Percentiles rank a stretch among this genome's conserved stretches.
These are phyloP conservation scores for Hydrochoerus hydrochaeris DNA, from an alignment of 2,113 vertebrate species.

Conservation along the genomic window DNA sequence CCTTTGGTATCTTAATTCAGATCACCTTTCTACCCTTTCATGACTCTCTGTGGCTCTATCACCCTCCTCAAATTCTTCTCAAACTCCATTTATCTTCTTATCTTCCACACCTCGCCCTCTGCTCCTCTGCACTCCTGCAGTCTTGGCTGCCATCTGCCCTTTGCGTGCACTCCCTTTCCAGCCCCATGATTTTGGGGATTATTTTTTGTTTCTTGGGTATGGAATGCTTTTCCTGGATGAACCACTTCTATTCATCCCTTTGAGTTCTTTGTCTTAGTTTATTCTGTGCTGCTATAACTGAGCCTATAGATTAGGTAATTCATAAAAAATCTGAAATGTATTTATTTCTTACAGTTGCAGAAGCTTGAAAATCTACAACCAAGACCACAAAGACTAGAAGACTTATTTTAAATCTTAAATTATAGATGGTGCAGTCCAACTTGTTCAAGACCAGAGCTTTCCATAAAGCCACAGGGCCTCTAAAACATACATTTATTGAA, in stretches of 20 bases:
- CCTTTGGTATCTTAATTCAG: not conserved
- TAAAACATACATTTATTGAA: not conserved
- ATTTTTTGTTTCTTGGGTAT: not conserved
- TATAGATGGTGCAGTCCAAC: no score
- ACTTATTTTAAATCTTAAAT: not conserved
- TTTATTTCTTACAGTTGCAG: not conserved
- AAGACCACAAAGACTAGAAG: not conserved
- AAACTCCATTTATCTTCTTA: not conserved
- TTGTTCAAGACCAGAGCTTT: not conserved
- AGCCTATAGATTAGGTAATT: not conserved
- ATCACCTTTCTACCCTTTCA: not conserved
- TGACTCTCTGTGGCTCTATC: not conserved
- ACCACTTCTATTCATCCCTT: not conserved
- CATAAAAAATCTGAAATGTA: not conserved
- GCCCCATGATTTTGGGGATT: not conserved
- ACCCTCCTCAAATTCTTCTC: not conserved
- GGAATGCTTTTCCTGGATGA: not conserved
- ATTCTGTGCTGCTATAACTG: not conserved
- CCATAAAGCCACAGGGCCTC: not conserved
- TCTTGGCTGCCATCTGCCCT: not conserved
- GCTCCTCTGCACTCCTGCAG: not conserved
- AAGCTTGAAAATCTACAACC: not conserved
- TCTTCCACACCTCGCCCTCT: not conserved
- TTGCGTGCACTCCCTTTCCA: not conserved
- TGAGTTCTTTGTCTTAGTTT: not conserved